Base-by-base conservation (phyloP, 2,113 vertebrate species). In the Tauraco erythrolophus region DNA sequence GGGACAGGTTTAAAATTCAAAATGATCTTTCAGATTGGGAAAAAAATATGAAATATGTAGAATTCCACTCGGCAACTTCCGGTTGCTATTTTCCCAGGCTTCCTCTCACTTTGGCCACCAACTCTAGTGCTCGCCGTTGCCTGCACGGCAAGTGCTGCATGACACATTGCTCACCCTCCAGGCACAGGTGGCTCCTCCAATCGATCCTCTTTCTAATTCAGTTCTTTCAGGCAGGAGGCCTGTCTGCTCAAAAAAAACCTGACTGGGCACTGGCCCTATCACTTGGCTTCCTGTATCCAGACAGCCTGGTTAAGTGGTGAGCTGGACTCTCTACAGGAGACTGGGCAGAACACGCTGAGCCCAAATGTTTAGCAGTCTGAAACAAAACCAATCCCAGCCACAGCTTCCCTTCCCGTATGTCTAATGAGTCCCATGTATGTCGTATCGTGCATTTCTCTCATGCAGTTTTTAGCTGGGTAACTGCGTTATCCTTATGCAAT, bases 281-380 rank as follows among this genome's bases (percentile, higher is more conserved):
- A 27, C 66, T 85, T 80, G 62, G 21, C 37, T 83, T 91, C 80
- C 27, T 65, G 62, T 45, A 77, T 72, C 31, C 71, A 84, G 83
- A 54, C 75, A 60, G 22, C 0, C 0, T 74, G 62, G 33, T 39
- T 39, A 65, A 76, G 75, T 31, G 53, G 8, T 57, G 45, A 83
- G 62, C 50, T 85, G 85, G 43, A 27, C 68, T 89, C 56, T 78
- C 35, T 76, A 27, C 48, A 48, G 45, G 62, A 69, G 50, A 27
- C 50, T 86, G 35, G 72, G 37, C 82, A 76, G 57, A 92, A 57
- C 48, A 48, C 0, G 1, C 82, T 57, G 66, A 88, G 66, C 62
- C 65, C 93, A 80, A 79, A 83, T 82, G 46, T 58, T 83, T 30
- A 88, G 39, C 58, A 78, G 23, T 48, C 84, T 53, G 84, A 76